These are phyloP conservation scores for Halcyon chelicuti DNA, from an alignment of 2,797 vertebrate genomes.

Conservation along the genomic window DNA sequence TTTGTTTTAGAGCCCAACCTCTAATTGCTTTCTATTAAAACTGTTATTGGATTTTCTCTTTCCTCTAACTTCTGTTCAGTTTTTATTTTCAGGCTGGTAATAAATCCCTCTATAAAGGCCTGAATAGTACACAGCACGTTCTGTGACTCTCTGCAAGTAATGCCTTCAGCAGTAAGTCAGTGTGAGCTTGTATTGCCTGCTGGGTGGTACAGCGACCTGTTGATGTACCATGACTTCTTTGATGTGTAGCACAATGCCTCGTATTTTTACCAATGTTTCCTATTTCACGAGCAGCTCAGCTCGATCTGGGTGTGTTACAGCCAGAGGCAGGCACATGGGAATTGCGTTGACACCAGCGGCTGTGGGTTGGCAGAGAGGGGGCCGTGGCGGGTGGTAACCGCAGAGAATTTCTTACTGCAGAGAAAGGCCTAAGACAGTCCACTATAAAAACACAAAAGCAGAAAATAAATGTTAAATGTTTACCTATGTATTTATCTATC, in stretches of 20 bases:
- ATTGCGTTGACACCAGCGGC: accelerated
- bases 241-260: accelerated
- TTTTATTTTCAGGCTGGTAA: accelerated
- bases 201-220: accelerated
- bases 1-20: not conserved
- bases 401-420: accelerated
- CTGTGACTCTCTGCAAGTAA: not conserved
- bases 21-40: not conserved
- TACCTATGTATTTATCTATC: no score
- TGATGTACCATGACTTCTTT: accelerated
- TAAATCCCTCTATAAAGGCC: not conserved
- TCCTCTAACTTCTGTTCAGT: not conserved
- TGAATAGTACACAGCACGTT: not conserved
- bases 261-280: accelerated
- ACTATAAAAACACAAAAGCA: not conserved
- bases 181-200: accelerated
- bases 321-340: accelerated
- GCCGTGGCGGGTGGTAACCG: accelerated
- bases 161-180: accelerated
- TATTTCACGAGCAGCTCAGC: not conserved
- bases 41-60: not conserved
- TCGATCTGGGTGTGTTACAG: accelerated
- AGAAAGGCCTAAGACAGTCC: not conserved
- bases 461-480: not conserved
- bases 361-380: accelerated